Percentiles rank a stretch among this genome's conserved stretches.
Evolutionary conservation across 2,797 vertebrate genomes (phyloP).

Genomic region (Mus caroli): DNA sequence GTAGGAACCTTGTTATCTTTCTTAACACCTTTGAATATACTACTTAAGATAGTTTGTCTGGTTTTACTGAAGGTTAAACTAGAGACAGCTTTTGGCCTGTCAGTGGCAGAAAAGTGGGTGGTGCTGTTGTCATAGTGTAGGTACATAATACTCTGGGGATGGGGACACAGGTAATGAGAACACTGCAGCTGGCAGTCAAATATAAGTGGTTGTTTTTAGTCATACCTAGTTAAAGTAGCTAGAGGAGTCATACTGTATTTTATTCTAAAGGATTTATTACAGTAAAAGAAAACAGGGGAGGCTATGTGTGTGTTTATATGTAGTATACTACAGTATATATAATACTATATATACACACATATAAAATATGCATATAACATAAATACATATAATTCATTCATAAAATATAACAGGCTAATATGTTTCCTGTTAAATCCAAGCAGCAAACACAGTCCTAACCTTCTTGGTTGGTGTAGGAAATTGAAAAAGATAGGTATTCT

Average conservation of each 20-base stretch:
- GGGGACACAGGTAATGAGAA: background rate
- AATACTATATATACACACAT: too few relatives aligned
- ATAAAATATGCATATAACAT: too few relatives aligned
- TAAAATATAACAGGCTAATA: too few relatives aligned
- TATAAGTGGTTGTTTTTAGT: background rate
- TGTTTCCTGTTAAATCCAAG: slow-evolving; percentile 36
- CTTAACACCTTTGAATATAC: background rate
- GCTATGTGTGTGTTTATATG: background rate
- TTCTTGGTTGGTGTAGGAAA: slow-evolving; percentile 28
- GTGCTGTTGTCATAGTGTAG: background rate
- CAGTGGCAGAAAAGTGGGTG: background rate
- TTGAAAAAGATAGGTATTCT: slow-evolving; percentile 9
- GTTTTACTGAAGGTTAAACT: slow-evolving; percentile 26
- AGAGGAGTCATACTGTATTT: background rate
- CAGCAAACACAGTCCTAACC: background rate
- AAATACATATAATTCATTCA: too few relatives aligned
- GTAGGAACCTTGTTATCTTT: background rate
- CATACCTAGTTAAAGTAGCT: slow-evolving; percentile 6
- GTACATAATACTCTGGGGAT: background rate
- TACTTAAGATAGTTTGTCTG: slow-evolving; percentile 30
- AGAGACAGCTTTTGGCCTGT: background rate
- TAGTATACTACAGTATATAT: background rate
- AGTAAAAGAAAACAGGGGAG: background rate
- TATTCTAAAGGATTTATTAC: background rate
- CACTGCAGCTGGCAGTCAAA: background rate